These are phyloP conservation scores for Nasonia giraulti DNA, from an alignment of 1,140 invertebrate species.

Conservation along the genomic window DNA sequence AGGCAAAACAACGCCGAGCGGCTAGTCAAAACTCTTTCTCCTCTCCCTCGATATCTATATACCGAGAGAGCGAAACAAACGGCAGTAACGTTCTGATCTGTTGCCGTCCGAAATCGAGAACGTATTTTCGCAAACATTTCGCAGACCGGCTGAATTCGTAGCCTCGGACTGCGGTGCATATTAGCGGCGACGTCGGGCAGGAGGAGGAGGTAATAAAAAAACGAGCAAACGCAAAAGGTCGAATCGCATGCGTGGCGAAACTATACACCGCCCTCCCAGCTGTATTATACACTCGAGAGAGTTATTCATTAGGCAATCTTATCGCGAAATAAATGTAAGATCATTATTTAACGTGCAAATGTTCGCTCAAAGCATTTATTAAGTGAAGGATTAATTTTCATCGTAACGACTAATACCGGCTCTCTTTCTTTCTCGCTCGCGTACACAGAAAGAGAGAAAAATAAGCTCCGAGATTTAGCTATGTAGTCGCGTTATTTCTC, in stretches of 20 bases:
- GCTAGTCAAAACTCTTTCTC: conserved; percentile 48
- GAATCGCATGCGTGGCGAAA: conserved; percentile 36
- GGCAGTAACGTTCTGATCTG: no score
- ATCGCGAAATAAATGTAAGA: conserved; percentile 46
- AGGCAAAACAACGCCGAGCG: conserved; percentile 46
- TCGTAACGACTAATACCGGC: background rate
- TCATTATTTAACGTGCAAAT: conserved; percentile 44
- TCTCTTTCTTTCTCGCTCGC: background rate
- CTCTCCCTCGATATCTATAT: background rate
- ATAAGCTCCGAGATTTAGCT: background rate
- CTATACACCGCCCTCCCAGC: conserved; percentile 14
- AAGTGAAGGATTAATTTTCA: conserved; percentile 13
- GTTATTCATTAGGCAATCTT: conserved; percentile 44
- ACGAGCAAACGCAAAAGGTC: background rate
- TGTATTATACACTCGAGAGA: background rate
- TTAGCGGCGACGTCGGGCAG: background rate
- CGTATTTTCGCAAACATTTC: no score
- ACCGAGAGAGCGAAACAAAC: no score
- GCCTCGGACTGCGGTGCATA: background rate
- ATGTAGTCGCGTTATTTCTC: background rate
- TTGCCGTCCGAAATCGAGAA: no score
- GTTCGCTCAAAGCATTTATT: conserved; percentile 19
- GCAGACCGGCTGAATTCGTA: no score
- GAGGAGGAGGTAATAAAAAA: background rate
- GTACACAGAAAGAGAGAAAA: background rate